These are phyloP conservation scores for Palythoa heliodiscus DNA, from an alignment of 92 coral and sea anemone species.

Conservation along the genomic window DNA sequence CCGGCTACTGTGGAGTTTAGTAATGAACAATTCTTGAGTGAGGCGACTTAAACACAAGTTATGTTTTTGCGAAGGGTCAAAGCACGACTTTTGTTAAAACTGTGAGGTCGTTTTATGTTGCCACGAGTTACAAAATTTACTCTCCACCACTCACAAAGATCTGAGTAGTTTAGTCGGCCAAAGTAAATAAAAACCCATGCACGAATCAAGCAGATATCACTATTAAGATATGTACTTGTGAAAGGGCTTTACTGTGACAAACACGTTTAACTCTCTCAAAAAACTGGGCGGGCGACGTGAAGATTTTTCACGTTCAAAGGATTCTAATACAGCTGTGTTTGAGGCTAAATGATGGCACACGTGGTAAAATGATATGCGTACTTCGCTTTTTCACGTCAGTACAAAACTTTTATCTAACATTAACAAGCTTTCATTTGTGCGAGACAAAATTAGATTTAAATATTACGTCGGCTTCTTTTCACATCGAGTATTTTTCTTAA, in stretches of 20 bases:
- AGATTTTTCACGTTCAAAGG: not conserved
- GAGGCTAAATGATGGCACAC: not conserved
- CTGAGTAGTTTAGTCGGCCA: slow-evolving; percentile 3
- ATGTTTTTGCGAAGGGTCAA: not conserved
- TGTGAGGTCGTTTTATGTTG: slow-evolving; percentile 4
- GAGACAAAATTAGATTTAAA: not conserved
- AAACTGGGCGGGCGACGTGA: slow-evolving; percentile 32
- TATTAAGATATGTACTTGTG: not conserved
- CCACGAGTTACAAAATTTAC: slow-evolving; percentile 15
- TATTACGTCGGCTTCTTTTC: not conserved
- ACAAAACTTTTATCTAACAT: not conserved
- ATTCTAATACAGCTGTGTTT: slow-evolving; percentile 19
- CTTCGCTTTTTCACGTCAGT: not conserved
- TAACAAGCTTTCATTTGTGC: not conserved
- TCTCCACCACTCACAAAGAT: not conserved
- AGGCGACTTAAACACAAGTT: not conserved
- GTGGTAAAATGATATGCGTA: slow-evolving; percentile 2
- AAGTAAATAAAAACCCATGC: slow-evolving; percentile 21
- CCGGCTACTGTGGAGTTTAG: not conserved
- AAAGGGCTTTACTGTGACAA: slow-evolving; percentile 12
- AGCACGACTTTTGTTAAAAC: not conserved
- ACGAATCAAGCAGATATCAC: not conserved
- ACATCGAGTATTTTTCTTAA: not conserved
- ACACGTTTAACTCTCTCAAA: not conserved
- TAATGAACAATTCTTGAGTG: not conserved